Evolutionary conservation across 2,113 vertebrate species (phyloP), one percentile per base, ranked within the genome.

Genomic region (Chaenogobius annularis): DNA sequence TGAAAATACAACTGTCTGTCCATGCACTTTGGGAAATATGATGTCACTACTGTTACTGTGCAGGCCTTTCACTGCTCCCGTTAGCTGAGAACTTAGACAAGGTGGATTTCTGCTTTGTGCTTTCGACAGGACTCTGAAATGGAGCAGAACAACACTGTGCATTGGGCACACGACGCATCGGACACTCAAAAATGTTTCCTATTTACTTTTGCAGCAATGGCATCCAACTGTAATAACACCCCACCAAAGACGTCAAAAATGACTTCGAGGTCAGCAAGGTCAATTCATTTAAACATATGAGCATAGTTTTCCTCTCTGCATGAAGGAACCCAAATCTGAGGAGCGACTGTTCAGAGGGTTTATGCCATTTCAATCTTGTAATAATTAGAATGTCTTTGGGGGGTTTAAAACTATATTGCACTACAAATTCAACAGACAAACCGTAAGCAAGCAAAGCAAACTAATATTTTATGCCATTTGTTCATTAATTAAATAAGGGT

Each of bases 1-100:
- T 82, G 69, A 74, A 87, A 90, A 88, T 75, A 80, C 84, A 90
- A 89, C 85, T 90, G 84, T 88, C 79, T 81, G 69, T 66, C 37
- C 37, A 9, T 40, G 85, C 85, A 85, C 78, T 86, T 88, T 77
- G 80, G 85, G 82, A 81, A 69, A 81, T 74, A 85, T 88, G 79
- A 89, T 78, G 87, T 90, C 85, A 89, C 78, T 83, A 80, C 70
- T 64, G 52, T 77, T 74, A 80, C 75, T 72, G 54, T 9, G n/a
- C 56, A 66, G 46, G 66, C 50, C 52, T 56, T 62, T 72, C 5
- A 0, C 72, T 63, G 40, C 73, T 81, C 64, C 70, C 4, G 14
- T 68, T 47, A 55, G 46, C 56, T 35, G 37, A 70, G 82, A 31
- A 31, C 26, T 2, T 31, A 31, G 26, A 75, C 73, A 14, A 72